These are phyloP conservation scores for Athrips mouffetella DNA, from an alignment of 2,888 invertebrate genomes.

Conservation along the genomic window DNA sequence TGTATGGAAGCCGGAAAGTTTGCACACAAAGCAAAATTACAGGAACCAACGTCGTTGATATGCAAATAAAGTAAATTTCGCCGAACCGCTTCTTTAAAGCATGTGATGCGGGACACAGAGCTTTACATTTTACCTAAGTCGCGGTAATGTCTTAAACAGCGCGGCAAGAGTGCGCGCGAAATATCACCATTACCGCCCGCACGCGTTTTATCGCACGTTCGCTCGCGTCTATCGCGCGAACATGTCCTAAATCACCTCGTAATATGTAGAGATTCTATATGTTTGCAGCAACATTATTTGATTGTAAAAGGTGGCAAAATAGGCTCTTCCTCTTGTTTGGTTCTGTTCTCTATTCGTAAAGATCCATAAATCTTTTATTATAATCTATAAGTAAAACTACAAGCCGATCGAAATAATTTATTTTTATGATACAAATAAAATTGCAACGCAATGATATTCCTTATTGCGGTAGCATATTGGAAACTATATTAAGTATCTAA, in stretches of 20 bases:
- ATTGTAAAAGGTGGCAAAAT: no score
- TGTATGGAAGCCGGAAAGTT: neutral
- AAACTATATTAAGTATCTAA: no score
- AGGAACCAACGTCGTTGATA: conserved; percentile 6
- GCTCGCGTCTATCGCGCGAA: conserved; percentile 27
- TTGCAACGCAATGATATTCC: neutral
- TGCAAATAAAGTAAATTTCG: conserved; percentile 14
- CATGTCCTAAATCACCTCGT: conserved; percentile 32
- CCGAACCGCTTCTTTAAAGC: neutral
- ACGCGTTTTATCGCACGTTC: conserved; percentile 27
- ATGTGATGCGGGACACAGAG: conserved; percentile 8
- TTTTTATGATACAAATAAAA: neutral
- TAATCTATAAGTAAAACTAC: neutral
- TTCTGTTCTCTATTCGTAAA: no score
- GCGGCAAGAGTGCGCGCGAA: conserved; percentile 20
- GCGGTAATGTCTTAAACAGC: conserved; percentile 20
- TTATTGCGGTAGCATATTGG: conserved; percentile 1
- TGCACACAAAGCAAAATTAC: conserved; percentile 7
- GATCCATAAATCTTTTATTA: no score
- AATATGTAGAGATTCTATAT: conserved; percentile 28
- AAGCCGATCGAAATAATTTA: neutral
- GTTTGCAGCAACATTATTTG: no score
- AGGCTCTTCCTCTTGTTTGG: no score
- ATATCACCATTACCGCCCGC: conserved; percentile 19
- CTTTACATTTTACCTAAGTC: conserved; percentile 8